Evolutionary conservation across 1,140 invertebrate genomes (phyloP), one percentile per base, ranked within the genome.

Genomic region (Callitettix versicolor): DNA sequence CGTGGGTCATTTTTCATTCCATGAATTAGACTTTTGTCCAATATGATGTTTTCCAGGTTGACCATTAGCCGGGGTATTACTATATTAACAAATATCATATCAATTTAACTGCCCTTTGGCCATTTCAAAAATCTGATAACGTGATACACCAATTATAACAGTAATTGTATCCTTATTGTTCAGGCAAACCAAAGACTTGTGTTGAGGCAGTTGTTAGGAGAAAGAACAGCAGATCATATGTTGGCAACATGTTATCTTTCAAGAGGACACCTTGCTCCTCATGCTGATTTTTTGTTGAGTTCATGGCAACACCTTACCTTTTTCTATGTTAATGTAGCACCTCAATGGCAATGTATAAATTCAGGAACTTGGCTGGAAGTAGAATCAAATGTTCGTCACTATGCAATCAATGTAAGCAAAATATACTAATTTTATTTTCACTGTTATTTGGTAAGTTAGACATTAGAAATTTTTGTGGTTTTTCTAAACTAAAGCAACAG

Each of bases 311-410:
- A 58, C 9, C 63, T 68, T 0, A 74, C 71, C 0, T 77, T 74
- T 49, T 76, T 72, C 59, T 78, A 74, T 52, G 58, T 78, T 2
- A 81, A 81, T 59, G 69, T 68, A 0, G 74, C 72, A 0, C 76
- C 78, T 7, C 76, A 80, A 60, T 81, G 78, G 77, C 70, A 75
- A 54, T 64, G 63, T 9, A 74, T 80, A 55, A 81, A 81, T 60
- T 67, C 60, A 11, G 71, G 71, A 7, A 79, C 79, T 55, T 81
- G 79, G 78, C 40, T 42, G 1, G 17, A 30, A n/a, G 17, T 53
- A 9, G 50, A 53, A 24, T 41, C 18, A n/a, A 22, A 7, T 3
- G 21, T 53, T 15, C 36, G 50, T 4, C 21, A 42, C 3, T 53
- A 41, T 42, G 50, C 50, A 14, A 34, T 38, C 2, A 42, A 15